A percentile compares a stretch with the other conserved stretches of the same genome.
Conservation (phyloP, 2,113 vertebrate genomes). For the Vulpes ferrilata region DNA sequence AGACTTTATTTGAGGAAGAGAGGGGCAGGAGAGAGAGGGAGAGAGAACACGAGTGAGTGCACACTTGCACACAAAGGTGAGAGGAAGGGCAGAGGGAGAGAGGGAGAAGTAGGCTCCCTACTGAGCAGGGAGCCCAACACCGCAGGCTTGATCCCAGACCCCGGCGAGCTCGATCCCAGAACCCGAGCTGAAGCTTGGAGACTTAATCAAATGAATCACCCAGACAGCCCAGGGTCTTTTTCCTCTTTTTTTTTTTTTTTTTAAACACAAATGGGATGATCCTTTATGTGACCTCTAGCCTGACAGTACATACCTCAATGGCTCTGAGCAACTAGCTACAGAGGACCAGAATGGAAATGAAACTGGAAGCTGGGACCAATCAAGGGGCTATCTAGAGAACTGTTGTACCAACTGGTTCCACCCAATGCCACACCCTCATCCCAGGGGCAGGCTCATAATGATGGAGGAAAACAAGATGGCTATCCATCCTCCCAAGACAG, state of each 20-base stretch:
- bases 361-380: not conserved
- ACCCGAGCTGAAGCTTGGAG: not conserved
- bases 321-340: not conserved
- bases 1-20: not conserved
- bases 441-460: not conserved
- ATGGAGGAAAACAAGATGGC: not conserved
- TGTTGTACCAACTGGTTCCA: not conserved
- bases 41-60: not conserved
- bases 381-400: not conserved
- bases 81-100: not conserved
- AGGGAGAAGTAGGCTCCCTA: not conserved
- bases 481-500: not conserved
- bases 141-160: not conserved
- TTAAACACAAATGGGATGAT: not conserved
- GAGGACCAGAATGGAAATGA: not conserved
- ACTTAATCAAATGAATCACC: not conserved
- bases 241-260: not conserved
- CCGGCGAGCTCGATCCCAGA: not conserved
- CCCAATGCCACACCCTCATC: not conserved
- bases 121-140: not conserved
- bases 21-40: not conserved
- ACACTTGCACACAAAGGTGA: too few relatives aligned
- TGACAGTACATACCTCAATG: not conserved
- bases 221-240: not conserved
- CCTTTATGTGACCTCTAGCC: not conserved